phyloP scores from a whole-genome alignment of 2,888 invertebrate genomes.

The Drosophila tanythrix region DNA sequence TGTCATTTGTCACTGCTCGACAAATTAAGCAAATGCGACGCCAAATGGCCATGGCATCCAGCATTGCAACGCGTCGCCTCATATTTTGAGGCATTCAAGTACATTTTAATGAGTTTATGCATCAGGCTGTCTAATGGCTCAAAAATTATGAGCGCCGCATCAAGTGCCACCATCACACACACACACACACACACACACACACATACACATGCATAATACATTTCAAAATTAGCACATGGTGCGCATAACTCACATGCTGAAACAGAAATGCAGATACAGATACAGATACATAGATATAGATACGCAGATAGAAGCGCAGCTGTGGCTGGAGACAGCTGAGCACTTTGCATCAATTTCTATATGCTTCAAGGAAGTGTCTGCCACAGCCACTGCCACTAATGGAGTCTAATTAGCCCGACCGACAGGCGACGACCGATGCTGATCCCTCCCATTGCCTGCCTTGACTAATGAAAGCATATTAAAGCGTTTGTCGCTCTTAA shows the following conservation, averaged over 20 bases:
- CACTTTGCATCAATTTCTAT: slow-evolving; percentile 66
- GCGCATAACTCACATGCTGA: slow-evolving; percentile 47
- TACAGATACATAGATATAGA: slow-evolving; percentile 13
- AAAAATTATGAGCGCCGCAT: slow-evolving; percentile 75
- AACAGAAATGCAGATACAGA: slow-evolving; percentile 13
- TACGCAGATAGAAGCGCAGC: slow-evolving; percentile 23
- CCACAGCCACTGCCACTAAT: slow-evolving; percentile 67
- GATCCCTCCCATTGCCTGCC: slow-evolving; percentile 40
- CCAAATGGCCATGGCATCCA: slow-evolving; percentile 53
- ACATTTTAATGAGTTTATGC: slow-evolving; percentile 78
- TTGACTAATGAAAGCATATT: slow-evolving; percentile 72
- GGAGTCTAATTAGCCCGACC: slow-evolving; percentile 75
- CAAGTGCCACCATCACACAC: slow-evolving; percentile 33
- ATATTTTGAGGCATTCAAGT: slow-evolving; percentile 72
- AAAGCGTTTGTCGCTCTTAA: slow-evolving; percentile 57
- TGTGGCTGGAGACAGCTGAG: slow-evolving; percentile 36
- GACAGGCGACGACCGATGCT: slow-evolving; percentile 53
- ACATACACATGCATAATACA: slow-evolving; percentile 20
- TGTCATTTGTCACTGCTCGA: slow-evolving; percentile 73
- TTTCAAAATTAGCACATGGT: slow-evolving; percentile 52
- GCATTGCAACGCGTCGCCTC: slow-evolving; percentile 28
- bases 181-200: slow-evolving; percentile 16
- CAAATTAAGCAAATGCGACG: slow-evolving; percentile 73
- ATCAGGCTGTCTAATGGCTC: slow-evolving; percentile 77
- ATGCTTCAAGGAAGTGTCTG: slow-evolving; percentile 49